Percentiles rank a stretch among this genome's conserved stretches.
Evolutionary conservation across 2,888 invertebrate genomes (phyloP).

Genomic region (Hyalella azteca): DNA sequence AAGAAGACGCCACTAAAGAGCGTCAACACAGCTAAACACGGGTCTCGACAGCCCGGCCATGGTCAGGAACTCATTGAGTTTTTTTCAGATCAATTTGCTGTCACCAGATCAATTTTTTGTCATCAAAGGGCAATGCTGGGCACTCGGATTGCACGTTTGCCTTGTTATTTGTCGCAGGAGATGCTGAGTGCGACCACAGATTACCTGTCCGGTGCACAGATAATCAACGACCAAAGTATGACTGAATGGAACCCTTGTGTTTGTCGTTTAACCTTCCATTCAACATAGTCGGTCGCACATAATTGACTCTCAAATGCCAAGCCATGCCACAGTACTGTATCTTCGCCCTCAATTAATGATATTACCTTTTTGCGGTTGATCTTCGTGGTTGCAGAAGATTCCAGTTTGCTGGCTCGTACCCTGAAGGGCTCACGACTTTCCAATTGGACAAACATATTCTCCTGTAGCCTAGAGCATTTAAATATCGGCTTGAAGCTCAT

Average conservation of each 20-base stretch:
- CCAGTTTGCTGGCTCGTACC: not conserved
- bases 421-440: slow-evolving; percentile 37
- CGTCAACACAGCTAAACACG: slow-evolving; percentile 25
- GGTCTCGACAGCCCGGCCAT: slow-evolving; percentile 10
- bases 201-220: not conserved
- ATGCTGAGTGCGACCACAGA: not conserved
- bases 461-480: slow-evolving; percentile 22
- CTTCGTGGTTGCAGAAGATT: not conserved
- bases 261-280: slow-evolving; percentile 6
- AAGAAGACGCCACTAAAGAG: slow-evolving; percentile 32
- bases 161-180: slow-evolving; percentile 17
- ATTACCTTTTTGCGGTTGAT: slow-evolving; percentile 11
- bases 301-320: not conserved
- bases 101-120: slow-evolving; percentile 18
- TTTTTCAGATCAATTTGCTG: slow-evolving; percentile 15
- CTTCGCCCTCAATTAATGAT: slow-evolving; percentile 12
- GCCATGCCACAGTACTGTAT: slow-evolving; percentile 13
- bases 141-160: not conserved
- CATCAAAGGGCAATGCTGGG: slow-evolving; percentile 13
- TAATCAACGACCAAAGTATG: not conserved
- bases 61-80: slow-evolving; percentile 12
- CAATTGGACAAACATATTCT: slow-evolving; percentile 35
- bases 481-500: not conserved
- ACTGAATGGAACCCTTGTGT: slow-evolving; percentile 14
- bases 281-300: not conserved